Base-by-base conservation (phyloP, 2,888 invertebrate genomes). In the Bombylius major region DNA sequence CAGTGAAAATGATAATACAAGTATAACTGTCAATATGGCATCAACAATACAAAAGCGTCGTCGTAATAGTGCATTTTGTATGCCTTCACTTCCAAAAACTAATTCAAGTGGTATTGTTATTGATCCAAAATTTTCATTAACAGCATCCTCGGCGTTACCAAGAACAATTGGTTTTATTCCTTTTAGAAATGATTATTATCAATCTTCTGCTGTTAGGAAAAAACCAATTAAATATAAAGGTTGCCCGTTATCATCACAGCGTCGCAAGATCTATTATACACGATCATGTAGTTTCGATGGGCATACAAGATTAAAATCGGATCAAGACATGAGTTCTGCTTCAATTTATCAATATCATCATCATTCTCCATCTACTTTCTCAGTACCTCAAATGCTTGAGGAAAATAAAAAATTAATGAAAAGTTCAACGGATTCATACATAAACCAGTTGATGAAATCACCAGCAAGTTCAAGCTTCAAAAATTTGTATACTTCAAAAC, bases 41-140 rank as follows among this genome's bases (percentile, higher is more conserved):
- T 46, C 50, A n/a, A 52, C 39, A 9, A n/a, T 44, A 14, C 46
- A 14, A 2, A 57, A 56, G n/a, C 55, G 56, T n/a, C 48, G 59
- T n/a, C 54, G 59, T 2, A 59, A 59, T 48, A 59, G 59, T n/a
- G 55, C 56, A 14, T 57, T 58, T 46, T 47, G 54, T 11, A 56
- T 59, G 12, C 52, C 51, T 5, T 47, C 55, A 1, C 47, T 11
- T 5, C 12, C 4, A 8, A 42, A 42, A 2, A 11, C 39, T 11
- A 11, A 42, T 42, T 11, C 7, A 1, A 42, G 23, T 23, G 23
- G 23, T 23, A 23, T 3, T 23, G 23, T 23, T 23, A 23, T 23
- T 23, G 23, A 23, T 23, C 23, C 23, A 23, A 23, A 3, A 23
- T 23, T 23, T 1, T 23, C 23, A 23, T 23, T 23, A 23, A 23